Base-by-base conservation (phyloP, 2,888 invertebrate genomes). In the Apotomis turbidana region DNA sequence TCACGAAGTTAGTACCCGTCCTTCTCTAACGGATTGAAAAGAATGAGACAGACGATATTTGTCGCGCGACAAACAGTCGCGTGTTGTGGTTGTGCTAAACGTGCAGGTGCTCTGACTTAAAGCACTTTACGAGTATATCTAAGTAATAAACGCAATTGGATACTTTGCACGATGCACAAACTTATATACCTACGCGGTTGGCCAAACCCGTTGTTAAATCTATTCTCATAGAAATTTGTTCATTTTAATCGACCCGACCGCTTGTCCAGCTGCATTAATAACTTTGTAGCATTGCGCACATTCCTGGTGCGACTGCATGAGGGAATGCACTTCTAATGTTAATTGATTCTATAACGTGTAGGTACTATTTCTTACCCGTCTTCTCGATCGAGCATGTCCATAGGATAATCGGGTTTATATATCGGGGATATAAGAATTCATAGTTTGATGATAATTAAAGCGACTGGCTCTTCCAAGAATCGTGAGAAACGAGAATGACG, bases 201-300 rank as follows among this genome's bases (percentile, higher is more conserved):
- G 13, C 12, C n/a, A 61, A 68, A 55, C 9, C 54, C 54, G 52
- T 10, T 4, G n/a, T 12, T 8, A 46, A n/a, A 52, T 9, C 52
- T 46, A 5, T 46, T 46, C 54, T n/a, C 27, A 46, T 54, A 54
- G 13, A 55, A 61, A 54, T n/a, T 36, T 12, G 36, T 52, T 13
- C 4, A 46, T 13, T 13, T 27, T 52, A 36, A 15, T 41, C 44
- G 60, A 10, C 60, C 52, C 10, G 13, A n/a, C n/a, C 54, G 68
- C 61, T 9, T 2, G 6, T 9, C n/a, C 9, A 55, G 36, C 54
- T 46, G 52, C 46, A 61, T n/a, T 3, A n/a, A 36, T 61, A 61
- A 61, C 2, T 13, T 68, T 69, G 68, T 55, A 44, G 41, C 63
- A 63, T 54, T 64, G 49, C 64, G 6, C 36, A 46, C 61, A 69